Conservation (phyloP, 2,113 vertebrate genomes). For the Poeciliopsis occidentalis region DNA sequence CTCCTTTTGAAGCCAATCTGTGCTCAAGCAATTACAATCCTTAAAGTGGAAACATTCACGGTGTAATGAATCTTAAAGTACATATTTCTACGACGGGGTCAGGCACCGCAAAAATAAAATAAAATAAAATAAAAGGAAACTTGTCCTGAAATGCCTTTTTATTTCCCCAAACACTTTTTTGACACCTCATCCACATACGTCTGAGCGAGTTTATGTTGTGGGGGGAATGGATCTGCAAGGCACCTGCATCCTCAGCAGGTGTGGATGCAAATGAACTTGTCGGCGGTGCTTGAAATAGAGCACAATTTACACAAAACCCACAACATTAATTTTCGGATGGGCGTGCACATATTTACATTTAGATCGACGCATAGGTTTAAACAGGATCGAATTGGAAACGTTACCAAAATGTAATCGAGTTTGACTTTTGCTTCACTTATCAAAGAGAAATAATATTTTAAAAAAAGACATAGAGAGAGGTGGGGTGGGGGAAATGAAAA, state of each 20-base stretch:
- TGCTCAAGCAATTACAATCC: background rate
- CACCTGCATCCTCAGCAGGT: constrained; percentile 61
- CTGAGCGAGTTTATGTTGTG: constrained; percentile 31
- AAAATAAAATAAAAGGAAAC: too few species aligned
- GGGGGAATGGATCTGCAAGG: constrained; percentile 41
- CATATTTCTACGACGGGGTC: background rate
- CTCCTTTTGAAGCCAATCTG: constrained; percentile 27
- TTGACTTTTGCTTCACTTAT: background rate
- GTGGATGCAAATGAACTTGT: constrained; percentile 43
- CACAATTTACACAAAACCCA: constrained; percentile 38
- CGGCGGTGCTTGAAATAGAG: constrained; percentile 13
- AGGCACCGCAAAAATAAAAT: too few species aligned
- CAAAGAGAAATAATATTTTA: background rate
- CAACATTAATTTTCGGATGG: constrained; percentile 10
- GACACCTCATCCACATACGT: constrained; percentile 11
- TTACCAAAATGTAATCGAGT: background rate
- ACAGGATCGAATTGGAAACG: background rate
- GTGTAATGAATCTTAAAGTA: background rate
- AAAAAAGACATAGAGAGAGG: too few species aligned
- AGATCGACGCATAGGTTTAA: background rate
- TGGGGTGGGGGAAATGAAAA: background rate
- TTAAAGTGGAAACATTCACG: background rate
- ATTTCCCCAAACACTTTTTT: constrained; percentile 1
- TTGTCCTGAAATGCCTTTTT: background rate
- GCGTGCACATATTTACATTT: background rate